Evolutionary conservation across 1,140 invertebrate genomes (phyloP).

Genomic region (Magallana angulata): DNA sequence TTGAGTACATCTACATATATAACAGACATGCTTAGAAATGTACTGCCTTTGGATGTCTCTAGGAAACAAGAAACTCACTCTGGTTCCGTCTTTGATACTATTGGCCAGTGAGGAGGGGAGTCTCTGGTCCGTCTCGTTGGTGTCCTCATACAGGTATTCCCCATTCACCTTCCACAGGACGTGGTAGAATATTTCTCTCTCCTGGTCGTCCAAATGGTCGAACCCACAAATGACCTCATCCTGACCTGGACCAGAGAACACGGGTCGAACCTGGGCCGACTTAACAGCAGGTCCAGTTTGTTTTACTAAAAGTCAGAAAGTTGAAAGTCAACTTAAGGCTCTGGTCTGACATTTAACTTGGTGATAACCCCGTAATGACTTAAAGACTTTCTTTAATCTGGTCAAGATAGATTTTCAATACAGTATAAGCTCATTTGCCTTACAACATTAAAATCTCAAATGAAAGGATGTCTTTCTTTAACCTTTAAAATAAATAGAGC

Average conservation of each 20-base stretch:
- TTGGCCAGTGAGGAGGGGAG: constrained; percentile 46
- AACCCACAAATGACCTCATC: constrained; percentile 63
- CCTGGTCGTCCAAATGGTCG: neutral
- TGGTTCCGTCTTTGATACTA: constrained; percentile 47
- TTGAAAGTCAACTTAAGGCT: too few relatives aligned
- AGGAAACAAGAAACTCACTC: constrained; percentile 37
- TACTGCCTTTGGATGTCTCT: neutral
- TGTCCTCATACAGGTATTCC: constrained; percentile 51
- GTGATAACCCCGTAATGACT: too few relatives aligned
- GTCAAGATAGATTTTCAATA: too few relatives aligned
- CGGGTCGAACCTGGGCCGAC: constrained; percentile 43
- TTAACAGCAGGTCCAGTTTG: constrained; percentile 27
- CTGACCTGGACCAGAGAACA: constrained; percentile 57
- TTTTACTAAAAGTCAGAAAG: constrained; percentile 9
- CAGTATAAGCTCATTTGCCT: too few relatives aligned
- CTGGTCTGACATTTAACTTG: too few relatives aligned
- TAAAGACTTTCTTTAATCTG: too few relatives aligned
- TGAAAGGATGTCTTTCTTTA: too few relatives aligned
- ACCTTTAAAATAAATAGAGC: too few relatives aligned
- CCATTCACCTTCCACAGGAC: constrained; percentile 66
- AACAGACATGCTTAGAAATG: neutral
- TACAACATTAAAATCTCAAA: too few relatives aligned
- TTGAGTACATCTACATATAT: too few relatives aligned
- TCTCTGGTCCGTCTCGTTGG: constrained; percentile 47
- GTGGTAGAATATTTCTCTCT: constrained; percentile 44